These are phyloP conservation scores for Montipora foliosa DNA, from an alignment of 64 coral and sea anemone genomes.

Conservation along the genomic window DNA sequence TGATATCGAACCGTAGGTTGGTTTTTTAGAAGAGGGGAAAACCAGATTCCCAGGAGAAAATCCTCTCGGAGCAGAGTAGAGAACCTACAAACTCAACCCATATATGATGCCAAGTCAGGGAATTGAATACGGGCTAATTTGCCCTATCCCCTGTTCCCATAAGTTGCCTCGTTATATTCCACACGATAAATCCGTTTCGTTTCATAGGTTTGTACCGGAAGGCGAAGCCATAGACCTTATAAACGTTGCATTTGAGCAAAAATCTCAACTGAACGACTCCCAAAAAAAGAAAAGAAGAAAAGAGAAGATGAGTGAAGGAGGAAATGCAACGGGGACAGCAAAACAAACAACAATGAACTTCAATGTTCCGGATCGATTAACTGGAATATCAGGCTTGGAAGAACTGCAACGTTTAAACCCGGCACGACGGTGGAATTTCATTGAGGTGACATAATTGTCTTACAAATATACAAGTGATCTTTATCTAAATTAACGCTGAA, in stretches of 20 bases:
- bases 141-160: too few species aligned
- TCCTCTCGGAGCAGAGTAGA: too few species aligned
- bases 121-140: too few species aligned
- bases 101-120: too few species aligned
- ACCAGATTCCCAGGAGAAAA: too few species aligned
- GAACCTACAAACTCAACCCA: too few species aligned
- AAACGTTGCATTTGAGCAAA: slow-evolving; percentile 99
- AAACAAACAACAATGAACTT: slow-evolving; percentile 38
- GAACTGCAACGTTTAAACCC: slow-evolving; percentile 81
- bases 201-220: slow-evolving; percentile 73
- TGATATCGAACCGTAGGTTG: too few species aligned
- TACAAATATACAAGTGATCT: too few species aligned
- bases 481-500: too few species aligned
- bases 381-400: slow-evolving; percentile 81
- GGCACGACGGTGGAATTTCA: slow-evolving; percentile 91
- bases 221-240: slow-evolving; percentile 96
- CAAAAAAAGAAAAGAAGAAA: slow-evolving; percentile 58
- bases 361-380: slow-evolving; percentile 88
- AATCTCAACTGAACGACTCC: not conserved
- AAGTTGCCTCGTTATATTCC: not conserved
- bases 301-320: slow-evolving; percentile 12
- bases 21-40: too few species aligned
- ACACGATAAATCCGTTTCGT: not conserved
- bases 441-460: slow-evolving; percentile 64
- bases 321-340: not conserved